Evolutionary conservation across 2,888 invertebrate species (phyloP), one percentile per base, ranked within the genome.

Genomic region (Trichogramma dendrolimi): DNA sequence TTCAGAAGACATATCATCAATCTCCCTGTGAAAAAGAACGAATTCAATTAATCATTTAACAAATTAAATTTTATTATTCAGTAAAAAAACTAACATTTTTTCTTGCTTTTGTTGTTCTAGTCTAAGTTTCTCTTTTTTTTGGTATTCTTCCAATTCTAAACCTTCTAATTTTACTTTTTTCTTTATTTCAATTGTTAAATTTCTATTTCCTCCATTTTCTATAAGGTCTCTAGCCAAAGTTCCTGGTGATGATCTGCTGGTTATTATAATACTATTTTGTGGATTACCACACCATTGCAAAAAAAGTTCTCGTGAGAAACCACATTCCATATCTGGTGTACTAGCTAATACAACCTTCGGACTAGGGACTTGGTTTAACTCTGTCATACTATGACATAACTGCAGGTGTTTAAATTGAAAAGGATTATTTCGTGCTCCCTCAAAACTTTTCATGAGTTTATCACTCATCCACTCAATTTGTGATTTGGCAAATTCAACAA

Each of bases 391-490:
- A 79, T 99, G 98, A 73, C 97, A 97, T 6, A 98, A 82, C 71
- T 96, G 94, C 55, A 99, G 82, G 80, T 97, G 93, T 67, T 92
- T 91, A 67, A 98, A 92, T 59, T 94, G 94, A 79, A 97, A 98
- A 0, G 98, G 98, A 82, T 96, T 97, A 72, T 91, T 92, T 60
- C 95, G 85, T 0, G 92, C 92, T 0, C 92, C 92, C 78, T 94
- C 94, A 75, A 94, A 94, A 58, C 90, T 90, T 64, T 94, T 87
- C 84, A 97, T 95, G 49, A 99, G 82, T 75, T 97, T 98, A 75
- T 99, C 98, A 75, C 96, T 96, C 99, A 99, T 99, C 99, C 98
- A 99, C 81, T 99, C 99, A 69, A 99, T 96, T 85, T 91, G 96
- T 0, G 96, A 96, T 79, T 98, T 99, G 2, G 99, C 98, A 80